Base-by-base conservation (phyloP, 2,888 invertebrate species). In the Cactoblastis cactorum region DNA sequence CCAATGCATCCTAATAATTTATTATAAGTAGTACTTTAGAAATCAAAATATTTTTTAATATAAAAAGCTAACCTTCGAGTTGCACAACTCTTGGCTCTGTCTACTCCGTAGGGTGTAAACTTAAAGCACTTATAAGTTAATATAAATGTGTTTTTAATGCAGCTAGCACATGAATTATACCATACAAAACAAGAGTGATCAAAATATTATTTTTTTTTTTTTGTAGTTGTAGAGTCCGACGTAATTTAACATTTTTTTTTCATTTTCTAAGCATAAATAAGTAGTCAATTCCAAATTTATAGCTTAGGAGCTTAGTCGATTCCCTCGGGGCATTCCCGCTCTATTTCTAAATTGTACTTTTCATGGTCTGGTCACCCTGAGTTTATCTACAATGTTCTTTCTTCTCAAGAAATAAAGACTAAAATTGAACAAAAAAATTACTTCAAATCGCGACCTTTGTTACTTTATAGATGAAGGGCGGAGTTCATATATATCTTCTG, bases 281-380 rank as follows among this genome's bases (percentile, higher is more conserved):
- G 75, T 73, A 74, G 73, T 78, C 79, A 77, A 81, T 81, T 77
- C 70, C 67, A 65, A 77, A 81, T 80, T 80, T 80, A 82, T 80
- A 71, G 74, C 74, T 69, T 71, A 65, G 65, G 63, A 76, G 77
- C 76, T 79, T 77, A 75, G 71, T 66, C 49, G 62, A 73, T 73
- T 67, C 77, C 70, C 74, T 63, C 62, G 70, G 71, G 79, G 71
- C 68, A 65, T 67, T 69, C 69, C 68, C 72, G 69, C 71, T 76
- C 75, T 77, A 77, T 77, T 77, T 76, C 69, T 70, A 78, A 80
- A 81, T 77, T 74, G 72, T 70, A 59, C 64, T 69, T 62, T 70
- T 41, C 54, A 49, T 22, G 33, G 49, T 49, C 15, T 33, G 22
- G 49, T 49, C 22, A 34, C 39, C 33, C 28, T 32, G 8, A 33